Evolutionary conservation across 2,113 vertebrate genomes (phyloP).

Genomic region (Eupsittula cactorum): DNA sequence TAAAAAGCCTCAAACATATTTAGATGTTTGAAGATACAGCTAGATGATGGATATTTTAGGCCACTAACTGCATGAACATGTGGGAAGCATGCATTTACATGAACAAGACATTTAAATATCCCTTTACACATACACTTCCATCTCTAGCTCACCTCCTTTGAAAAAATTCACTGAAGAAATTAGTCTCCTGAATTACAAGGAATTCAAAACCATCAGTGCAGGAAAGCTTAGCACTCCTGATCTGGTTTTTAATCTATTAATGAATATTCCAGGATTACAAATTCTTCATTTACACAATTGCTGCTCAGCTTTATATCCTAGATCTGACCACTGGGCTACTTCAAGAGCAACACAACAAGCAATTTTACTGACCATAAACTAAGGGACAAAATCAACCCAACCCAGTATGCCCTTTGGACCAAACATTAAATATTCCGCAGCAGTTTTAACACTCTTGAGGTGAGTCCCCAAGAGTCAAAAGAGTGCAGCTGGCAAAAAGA

Average conservation of each 20-base stretch:
- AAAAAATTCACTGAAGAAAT: background rate
- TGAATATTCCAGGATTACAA: background rate
- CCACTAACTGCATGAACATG: background rate
- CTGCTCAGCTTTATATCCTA: background rate
- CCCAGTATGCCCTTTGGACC: background rate
- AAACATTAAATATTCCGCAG: background rate
- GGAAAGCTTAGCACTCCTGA: background rate
- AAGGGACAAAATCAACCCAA: background rate
- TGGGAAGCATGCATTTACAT: background rate
- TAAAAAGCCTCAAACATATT: background rate
- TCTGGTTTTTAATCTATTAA: background rate
- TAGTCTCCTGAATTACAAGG: background rate
- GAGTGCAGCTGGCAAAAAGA: background rate
- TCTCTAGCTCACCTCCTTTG: background rate
- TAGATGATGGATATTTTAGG: background rate
- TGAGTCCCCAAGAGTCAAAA: background rate
- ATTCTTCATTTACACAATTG: background rate
- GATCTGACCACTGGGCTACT: background rate
- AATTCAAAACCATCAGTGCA: background rate
- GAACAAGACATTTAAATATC: background rate
- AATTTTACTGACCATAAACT: background rate
- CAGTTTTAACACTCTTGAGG: background rate
- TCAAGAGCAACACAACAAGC: background rate
- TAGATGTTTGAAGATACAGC: background rate
- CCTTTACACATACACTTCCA: background rate